Percentiles rank a stretch among this genome's conserved stretches.
Evolutionary conservation across 1,140 invertebrate species (phyloP).

Genomic region (Colletes gigas): DNA sequence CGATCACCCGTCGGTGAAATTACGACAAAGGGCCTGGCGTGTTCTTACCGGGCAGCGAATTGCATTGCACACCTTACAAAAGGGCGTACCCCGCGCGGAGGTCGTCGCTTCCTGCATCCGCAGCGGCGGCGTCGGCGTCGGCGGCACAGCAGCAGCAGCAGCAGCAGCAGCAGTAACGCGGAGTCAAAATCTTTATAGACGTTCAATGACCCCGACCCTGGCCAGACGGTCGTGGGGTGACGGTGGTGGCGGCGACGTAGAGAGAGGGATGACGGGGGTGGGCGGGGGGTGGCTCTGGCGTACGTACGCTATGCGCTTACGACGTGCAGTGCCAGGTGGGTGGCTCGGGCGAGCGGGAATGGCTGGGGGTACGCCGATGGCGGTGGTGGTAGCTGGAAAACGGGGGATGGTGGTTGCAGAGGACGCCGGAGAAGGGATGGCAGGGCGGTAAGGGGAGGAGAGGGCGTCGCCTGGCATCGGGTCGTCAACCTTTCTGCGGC

Average conservation of each 20-base stretch:
- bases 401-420: conserved; percentile 54
- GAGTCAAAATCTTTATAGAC: conserved; percentile 82
- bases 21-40: background rate
- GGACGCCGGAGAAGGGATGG: conserved; percentile 35
- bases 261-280: conserved; percentile 36
- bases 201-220: conserved; percentile 82
- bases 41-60: conserved; percentile 15
- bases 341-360: conserved; percentile 55
- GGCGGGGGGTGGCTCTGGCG: conserved; percentile 48
- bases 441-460: conserved; percentile 53
- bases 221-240: conserved; percentile 77
- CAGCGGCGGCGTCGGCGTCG: conserved; percentile 15
- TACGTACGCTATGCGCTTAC: conserved; percentile 65
- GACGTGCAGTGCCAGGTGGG: conserved; percentile 60
- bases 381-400: conserved; percentile 47
- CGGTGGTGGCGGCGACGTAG: conserved; percentile 35
- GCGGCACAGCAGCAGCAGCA: no score
- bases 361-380: conserved; percentile 15
- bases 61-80: conserved; percentile 27
- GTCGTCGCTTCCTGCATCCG: conserved; percentile 54
- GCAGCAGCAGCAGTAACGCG: conserved; percentile 62
- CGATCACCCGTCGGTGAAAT: conserved; percentile 18
- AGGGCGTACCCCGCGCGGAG: conserved; percentile 50
- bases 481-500: conserved; percentile 79
- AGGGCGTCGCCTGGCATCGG: conserved; percentile 76